These are phyloP conservation scores for Syritta pipiens DNA, from an alignment of 2,888 invertebrate genomes.

Conservation along the genomic window DNA sequence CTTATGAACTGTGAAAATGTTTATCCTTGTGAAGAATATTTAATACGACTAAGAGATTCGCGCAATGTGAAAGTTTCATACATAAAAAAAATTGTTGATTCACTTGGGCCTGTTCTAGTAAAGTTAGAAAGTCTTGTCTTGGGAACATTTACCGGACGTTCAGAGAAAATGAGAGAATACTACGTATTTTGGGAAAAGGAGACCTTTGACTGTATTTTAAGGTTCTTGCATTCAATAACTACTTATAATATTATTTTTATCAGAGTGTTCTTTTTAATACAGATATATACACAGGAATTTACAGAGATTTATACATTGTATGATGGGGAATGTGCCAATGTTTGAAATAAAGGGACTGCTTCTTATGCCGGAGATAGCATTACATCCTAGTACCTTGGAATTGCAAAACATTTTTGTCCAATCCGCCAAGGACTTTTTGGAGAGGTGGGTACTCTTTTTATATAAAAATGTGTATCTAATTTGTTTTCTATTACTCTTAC, in stretches of 20 bases:
- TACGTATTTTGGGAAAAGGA: constrained; percentile 91
- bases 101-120: constrained; percentile 89
- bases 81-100: constrained; percentile 87
- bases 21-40: constrained; percentile 81
- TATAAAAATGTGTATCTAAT: background rate
- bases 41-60: constrained; percentile 85
- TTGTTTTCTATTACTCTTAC: background rate
- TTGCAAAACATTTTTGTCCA: constrained; percentile 88
- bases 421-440: constrained; percentile 87
- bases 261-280: constrained; percentile 7
- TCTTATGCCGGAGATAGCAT: constrained; percentile 86
- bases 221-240: constrained; percentile 77
- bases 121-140: constrained; percentile 92
- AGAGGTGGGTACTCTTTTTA: constrained; percentile 80
- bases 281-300: constrained; percentile 86
- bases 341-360: constrained; percentile 90
- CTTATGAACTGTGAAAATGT: constrained; percentile 1
- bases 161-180: constrained; percentile 86
- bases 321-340: constrained; percentile 82
- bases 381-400: constrained; percentile 88
- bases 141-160: constrained; percentile 87
- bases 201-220: constrained; percentile 85
- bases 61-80: constrained; percentile 85
- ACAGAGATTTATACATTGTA: constrained; percentile 83
- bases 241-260: background rate